Percentiles rank a stretch among this genome's conserved stretches.
Evolutionary conservation across 2,888 invertebrate species (phyloP).

Genomic region (Amphipoea lucens): DNA sequence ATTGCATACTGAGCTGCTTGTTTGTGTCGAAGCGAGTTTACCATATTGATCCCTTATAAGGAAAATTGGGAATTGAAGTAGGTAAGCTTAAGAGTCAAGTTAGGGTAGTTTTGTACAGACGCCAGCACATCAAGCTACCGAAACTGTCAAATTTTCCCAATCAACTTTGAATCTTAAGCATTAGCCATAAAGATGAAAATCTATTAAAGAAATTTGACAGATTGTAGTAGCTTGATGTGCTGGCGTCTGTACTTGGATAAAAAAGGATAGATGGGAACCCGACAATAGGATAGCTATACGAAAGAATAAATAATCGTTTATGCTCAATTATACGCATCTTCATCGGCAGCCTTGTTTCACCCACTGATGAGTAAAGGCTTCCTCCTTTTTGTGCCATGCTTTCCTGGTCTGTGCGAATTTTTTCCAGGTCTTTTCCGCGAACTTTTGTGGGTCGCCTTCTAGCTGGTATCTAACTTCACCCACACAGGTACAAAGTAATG

Average conservation of each 20-base stretch:
- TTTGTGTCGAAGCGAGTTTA: constrained; percentile 34
- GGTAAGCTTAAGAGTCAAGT: background rate
- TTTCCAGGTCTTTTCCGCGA: background rate
- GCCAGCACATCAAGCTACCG: no score
- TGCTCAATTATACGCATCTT: background rate
- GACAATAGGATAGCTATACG: background rate
- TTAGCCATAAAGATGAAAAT: no score
- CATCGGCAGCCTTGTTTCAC: background rate
- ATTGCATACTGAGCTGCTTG: constrained; percentile 45
- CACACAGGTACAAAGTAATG: background rate
- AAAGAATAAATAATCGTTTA: background rate
- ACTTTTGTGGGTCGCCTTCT: background rate
- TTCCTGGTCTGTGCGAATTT: background rate
- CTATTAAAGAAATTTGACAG: no score
- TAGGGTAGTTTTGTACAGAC: background rate
- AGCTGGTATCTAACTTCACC: background rate
- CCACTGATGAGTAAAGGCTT: background rate
- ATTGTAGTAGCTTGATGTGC: no score
- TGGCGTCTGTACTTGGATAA: background rate
- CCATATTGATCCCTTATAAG: constrained; percentile 33
- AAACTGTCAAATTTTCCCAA: no score
- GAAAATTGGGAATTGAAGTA: constrained; percentile 10
- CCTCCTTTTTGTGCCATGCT: background rate
- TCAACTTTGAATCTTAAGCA: no score
- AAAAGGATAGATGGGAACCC: background rate